Percentiles rank a stretch among this genome's conserved stretches.
These are phyloP conservation scores for Hedychridium roseum DNA, from an alignment of 2,888 invertebrate genomes.

Conservation along the genomic window DNA sequence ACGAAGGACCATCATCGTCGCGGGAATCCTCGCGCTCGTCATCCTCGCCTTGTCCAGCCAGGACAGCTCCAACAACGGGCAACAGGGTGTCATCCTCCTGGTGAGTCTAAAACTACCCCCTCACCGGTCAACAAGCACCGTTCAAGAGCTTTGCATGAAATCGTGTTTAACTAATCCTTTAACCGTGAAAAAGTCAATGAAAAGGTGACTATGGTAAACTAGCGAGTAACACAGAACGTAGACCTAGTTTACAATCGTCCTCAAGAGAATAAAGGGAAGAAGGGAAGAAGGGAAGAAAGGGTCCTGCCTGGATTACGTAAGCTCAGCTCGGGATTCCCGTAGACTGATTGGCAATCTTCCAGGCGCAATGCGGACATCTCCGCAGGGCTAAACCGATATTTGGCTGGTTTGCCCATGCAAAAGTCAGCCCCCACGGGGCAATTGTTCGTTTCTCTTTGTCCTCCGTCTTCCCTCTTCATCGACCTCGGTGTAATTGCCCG, in stretches of 20 bases:
- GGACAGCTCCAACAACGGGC: conserved; percentile 49
- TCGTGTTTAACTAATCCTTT: not conserved
- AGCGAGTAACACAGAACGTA: too few relatives aligned
- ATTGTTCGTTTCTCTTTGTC: not conserved
- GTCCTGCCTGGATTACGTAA: conserved; percentile 26
- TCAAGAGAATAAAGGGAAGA: too few relatives aligned
- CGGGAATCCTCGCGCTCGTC: conserved; percentile 53
- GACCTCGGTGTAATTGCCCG: conserved; percentile 12
- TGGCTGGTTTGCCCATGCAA: not conserved
- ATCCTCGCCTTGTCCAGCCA: conserved; percentile 56
- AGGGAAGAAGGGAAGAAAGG: too few relatives aligned
- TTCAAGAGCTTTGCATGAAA: too few relatives aligned
- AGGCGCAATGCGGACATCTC: conserved; percentile 53
- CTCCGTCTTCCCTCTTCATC: not conserved
- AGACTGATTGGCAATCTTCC: conserved; percentile 54
- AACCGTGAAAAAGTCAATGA: not conserved
- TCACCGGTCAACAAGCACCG: too few relatives aligned
- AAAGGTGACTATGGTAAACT: too few relatives aligned
- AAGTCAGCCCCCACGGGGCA: not conserved
- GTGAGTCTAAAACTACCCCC: too few relatives aligned
- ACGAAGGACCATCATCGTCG: conserved; percentile 54
- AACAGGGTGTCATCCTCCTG: conserved; percentile 47
- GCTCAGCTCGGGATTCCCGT: conserved; percentile 19
- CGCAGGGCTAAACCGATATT: not conserved
- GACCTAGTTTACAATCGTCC: too few relatives aligned